Evolutionary conservation across 2,888 invertebrate genomes (phyloP).

Genomic region (Minunthozetes semirufus): DNA sequence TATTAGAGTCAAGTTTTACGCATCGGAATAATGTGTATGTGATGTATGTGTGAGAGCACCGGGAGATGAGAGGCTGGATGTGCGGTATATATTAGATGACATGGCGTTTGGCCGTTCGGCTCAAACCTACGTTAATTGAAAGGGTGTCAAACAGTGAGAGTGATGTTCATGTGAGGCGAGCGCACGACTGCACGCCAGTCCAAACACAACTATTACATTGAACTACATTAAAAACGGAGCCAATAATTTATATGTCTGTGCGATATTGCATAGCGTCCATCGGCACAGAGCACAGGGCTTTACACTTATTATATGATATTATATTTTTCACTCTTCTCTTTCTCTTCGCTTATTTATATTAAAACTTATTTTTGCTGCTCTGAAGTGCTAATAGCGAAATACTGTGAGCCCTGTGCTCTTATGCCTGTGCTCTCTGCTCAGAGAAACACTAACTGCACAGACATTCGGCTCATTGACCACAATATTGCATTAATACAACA

Average conservation of each 20-base stretch:
- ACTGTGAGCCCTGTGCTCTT: no score
- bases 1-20: no score
- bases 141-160: constrained; percentile 12
- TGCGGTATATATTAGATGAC: no score
- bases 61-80: no score
- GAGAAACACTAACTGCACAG: neutral
- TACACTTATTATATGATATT: neutral
- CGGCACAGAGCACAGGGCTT: neutral
- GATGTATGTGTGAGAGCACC: no score
- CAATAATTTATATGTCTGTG: neutral
- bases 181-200: no score
- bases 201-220: neutral
- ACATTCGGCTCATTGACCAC: constrained; percentile 31
- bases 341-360: neutral
- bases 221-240: neutral
- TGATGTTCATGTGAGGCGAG: neutral
- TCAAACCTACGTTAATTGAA: neutral
- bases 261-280: neutral
- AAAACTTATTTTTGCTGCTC: neutral
- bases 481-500: constrained; percentile 36
- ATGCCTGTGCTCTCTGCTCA: no score
- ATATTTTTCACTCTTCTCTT: constrained; percentile 1
- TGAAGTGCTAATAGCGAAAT: no score
- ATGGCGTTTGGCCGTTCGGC: neutral
- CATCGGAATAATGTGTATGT: no score